Evolutionary conservation across 92 coral and sea anemone genomes (phyloP), one percentile per base, ranked within the genome.

Genomic region (Palythoa heliodiscus): DNA sequence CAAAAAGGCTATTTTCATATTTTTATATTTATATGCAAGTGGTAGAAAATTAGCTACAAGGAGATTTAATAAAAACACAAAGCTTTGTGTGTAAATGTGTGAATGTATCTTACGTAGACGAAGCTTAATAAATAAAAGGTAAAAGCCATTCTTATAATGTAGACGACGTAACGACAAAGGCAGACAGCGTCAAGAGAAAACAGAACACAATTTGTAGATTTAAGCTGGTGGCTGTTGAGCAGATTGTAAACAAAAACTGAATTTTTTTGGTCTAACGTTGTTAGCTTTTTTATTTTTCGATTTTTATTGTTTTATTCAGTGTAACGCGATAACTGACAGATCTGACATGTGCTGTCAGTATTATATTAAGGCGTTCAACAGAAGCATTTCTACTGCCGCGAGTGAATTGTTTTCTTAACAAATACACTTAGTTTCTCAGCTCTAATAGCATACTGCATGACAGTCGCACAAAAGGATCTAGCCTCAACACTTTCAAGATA

Each of bases 321-420:
- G 1, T 10, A n/a, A 72, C 23, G 15, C 76, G 76, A 43, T 72
- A 38, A 43, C 39, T 72, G 76, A 72, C 76, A 72, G 20, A 16
- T 72, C 76, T 72, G 76, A 39, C 76, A 38, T 53, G 22, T 43
- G 23, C 76, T 72, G 76, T 72, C 55, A 72, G 12, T 67, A 12
- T 67, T 24, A 67, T 67, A 67, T 23, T 23, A 67, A 67, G 37
- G 71, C 71, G 71, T 67, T 67, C 2, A n/a, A 20, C 29, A 40
- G 22, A 0, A 13, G 11, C 52, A 37, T 43, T 72, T 72, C 25
- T n/a, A 38, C 24, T 16, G 76, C 76, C 55, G 52, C 47, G 40
- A 72, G 20, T 35, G 39, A 58, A 43, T 43, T 3, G 50, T 35
- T 2, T 68, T 12, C 73, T 12, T 25, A 70, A 13, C 38, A 70